These are phyloP conservation scores for Phaethon lepturus DNA, from an alignment of 2,113 vertebrate species.

Conservation along the genomic window DNA sequence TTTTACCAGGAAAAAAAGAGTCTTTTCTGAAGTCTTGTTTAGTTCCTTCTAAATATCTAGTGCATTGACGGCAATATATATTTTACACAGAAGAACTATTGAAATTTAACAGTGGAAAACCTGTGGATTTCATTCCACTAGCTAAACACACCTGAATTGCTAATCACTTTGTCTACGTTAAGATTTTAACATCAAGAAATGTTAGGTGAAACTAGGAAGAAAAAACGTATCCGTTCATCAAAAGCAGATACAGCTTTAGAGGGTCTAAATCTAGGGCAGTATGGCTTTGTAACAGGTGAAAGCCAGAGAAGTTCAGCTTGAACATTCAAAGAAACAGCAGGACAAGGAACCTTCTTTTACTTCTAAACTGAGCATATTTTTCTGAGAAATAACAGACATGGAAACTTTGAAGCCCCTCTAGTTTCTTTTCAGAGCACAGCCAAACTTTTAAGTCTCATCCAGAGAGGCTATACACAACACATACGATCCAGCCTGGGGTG, in stretches of 20 bases:
- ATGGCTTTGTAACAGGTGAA: neutral
- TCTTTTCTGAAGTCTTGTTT: neutral
- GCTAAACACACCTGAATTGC: neutral
- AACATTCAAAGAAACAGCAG: constrained; percentile 29
- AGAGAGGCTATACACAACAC: neutral
- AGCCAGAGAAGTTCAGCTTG: neutral
- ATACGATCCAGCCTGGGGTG: neutral
- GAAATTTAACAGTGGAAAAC: neutral
- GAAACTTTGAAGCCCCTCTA: neutral
- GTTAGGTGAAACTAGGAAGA: neutral
- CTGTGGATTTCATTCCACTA: neutral
- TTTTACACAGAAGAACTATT: neutral
- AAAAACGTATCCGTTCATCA: neutral
- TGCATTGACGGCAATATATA: neutral
- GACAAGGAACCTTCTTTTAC: neutral
- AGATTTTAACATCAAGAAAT: neutral
- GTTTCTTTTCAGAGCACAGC: neutral
- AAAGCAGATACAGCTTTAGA: neutral
- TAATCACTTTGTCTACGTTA: neutral
- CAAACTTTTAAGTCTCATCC: constrained; percentile 3
- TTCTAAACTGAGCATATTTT: neutral
- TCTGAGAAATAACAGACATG: neutral
- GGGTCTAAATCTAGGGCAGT: neutral
- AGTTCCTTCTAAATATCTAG: neutral
- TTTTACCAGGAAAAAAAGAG: neutral